Evolutionary conservation across 2,113 vertebrate genomes (phyloP), one percentile per base, ranked within the genome.

Genomic region (Periophthalmus modestus): DNA sequence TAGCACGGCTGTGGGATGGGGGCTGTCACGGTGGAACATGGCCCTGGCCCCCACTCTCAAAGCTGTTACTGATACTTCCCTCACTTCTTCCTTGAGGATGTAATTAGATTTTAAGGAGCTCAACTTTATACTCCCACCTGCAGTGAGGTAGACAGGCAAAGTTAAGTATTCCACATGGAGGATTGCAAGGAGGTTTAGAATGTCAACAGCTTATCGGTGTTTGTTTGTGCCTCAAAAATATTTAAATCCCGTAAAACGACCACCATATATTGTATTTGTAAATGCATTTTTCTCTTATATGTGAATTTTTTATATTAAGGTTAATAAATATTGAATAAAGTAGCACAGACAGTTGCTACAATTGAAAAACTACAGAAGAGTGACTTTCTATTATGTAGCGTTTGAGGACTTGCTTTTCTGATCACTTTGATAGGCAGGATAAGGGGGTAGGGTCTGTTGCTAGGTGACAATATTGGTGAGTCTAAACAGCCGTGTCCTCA

Each of bases 1-100:
- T 95, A 95, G 86, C 87, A 78, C 72, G 88, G 85, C 86, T 91
- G 80, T 73, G 87, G 91, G 89, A 81, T 79, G 82, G 57, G 88
- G 92, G 87, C 86, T 93, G 91, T 92, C 91, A 80, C 6, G 18
- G 73, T 75, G 83, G 87, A 77, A 52, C 74, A 46, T 48, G 78
- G 62, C 82, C 88, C 83, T 67, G 66, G 70, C 85, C 81, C 34
- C 88, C 80, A 81, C 71, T 67, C 7, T 81, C 71, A 81, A 75
- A 80, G 73, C 69, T 55, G 67, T 81, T 90, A 90, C 77, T 82
- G 85, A 89, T 85, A 80, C 74, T 18, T 21, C 52, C 6, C 19
- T 79, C 19, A 72, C 76, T 70, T 75, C 76, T 75, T 89, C 76
- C 58, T 87, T 85, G 69, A 46, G 66, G 65, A 75, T 50, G 39